Evolutionary conservation across 2,113 vertebrate species (phyloP), one percentile per base, ranked within the genome.

Genomic region (Caloenas nicobarica): DNA sequence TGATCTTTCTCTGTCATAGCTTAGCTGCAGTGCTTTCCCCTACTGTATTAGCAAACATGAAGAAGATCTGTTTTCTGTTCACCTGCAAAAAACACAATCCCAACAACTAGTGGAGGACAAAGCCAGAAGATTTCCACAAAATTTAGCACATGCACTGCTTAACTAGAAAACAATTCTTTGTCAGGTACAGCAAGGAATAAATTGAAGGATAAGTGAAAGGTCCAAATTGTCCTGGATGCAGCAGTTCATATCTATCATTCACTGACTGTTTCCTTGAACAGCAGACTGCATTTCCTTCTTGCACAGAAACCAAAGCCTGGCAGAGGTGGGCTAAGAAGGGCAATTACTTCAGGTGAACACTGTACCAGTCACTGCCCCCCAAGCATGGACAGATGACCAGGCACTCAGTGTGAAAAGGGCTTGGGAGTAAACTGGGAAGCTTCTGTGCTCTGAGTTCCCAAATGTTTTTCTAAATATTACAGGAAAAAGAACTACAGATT

Each of bases 351-450:
- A 85, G n/a, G 29, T 42, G n/a, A 57, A 36, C 1, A 1, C 10
- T 16, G 0, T 25, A 54, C 13, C 18, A 3, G 50, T 5, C 38
- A 48, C 22, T 82, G 21, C 0, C 4, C 7, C 13, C 4, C 2
- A 7, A 34, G 5, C 54, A 29, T 12, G 22, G 24, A 9, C 11
- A 51, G 6, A 4, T 36, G 9, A 48, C 50, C 2, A 2, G 11
- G 10, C 12, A 6, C 11, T 51, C 0, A 0, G 4, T 65, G 26
- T 61, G 60, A 21, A 78, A 78, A 87, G 13, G 16, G 8, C 36
- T 16, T 81, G 16, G 23, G 8, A 87, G 28, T 74, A 84, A 31
- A 31, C 14, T 54, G 42, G 28, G 29, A 81, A 3, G 0, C 1
- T 71, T 5, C 19, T 57, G 15, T 54, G 8, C 11, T 78, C 14